phyloP scores from a whole-genome alignment of 2,113 vertebrate genomes.

The Emydura subglobosa region DNA sequence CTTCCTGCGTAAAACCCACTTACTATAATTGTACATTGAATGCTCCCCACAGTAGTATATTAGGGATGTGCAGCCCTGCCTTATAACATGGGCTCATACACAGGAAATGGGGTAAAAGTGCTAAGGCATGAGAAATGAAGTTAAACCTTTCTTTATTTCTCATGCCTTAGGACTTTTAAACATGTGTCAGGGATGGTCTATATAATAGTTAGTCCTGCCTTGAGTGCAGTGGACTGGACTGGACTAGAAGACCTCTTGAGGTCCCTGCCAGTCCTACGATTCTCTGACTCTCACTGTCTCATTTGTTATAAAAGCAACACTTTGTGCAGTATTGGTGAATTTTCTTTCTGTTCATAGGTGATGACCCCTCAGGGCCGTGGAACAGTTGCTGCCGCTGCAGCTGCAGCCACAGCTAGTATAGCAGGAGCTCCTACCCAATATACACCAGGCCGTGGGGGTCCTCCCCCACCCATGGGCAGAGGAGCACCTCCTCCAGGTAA shows the following conservation, averaged over 20 bases:
- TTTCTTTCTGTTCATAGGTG: conserved; percentile 80
- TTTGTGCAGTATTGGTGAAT: background rate
- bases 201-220: no score
- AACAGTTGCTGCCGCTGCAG: conserved; percentile 92
- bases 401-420: conserved; percentile 93
- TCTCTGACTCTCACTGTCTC: background rate
- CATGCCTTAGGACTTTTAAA: no score
- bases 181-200: no score
- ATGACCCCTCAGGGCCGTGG: conserved; percentile 97
- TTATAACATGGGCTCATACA: background rate
- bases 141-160: background rate
- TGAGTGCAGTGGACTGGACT: no score
- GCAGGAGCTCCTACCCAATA: conserved; percentile 96
- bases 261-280: no score
- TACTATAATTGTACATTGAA: background rate
- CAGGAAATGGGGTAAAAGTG: background rate
- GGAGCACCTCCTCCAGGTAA: conserved; percentile 96
- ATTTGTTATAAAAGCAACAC: background rate
- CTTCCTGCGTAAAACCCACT: background rate
- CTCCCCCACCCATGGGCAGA: conserved; percentile 94
- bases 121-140: background rate
- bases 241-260: no score
- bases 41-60: background rate
- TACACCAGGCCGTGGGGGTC: conserved; percentile 90
- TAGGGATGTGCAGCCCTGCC: background rate